These are phyloP conservation scores for Tenthredo mesomela DNA, from an alignment of 2,888 invertebrate species.

Conservation along the genomic window DNA sequence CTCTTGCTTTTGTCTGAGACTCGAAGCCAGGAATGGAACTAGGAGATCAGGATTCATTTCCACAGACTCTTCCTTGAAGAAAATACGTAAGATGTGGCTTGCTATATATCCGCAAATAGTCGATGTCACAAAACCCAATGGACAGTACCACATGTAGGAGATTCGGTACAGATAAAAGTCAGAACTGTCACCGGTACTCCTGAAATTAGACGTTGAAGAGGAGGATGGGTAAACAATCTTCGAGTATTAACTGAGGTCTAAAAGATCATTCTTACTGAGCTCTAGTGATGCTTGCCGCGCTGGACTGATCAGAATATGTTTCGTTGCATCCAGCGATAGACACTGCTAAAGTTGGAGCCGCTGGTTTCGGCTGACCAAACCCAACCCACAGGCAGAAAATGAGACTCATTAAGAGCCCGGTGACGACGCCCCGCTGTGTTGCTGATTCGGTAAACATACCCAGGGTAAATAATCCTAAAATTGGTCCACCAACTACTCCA, in stretches of 20 bases:
- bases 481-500: conserved; percentile 92
- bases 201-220: conserved; percentile 11
- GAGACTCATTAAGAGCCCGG: conserved; percentile 85
- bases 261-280: conserved; percentile 26
- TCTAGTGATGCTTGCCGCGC: not conserved
- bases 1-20: conserved; percentile 58
- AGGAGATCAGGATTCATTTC: conserved; percentile 66
- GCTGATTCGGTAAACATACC: conserved; percentile 90
- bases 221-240: not conserved
- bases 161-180: conserved; percentile 72
- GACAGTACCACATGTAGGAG: conserved; percentile 74
- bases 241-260: not conserved
- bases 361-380: conserved; percentile 88
- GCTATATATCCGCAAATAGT: conserved; percentile 63
- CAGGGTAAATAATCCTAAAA: conserved; percentile 90
- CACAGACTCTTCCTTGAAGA: conserved; percentile 44
- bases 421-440: conserved; percentile 87
- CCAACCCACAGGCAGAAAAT: conserved; percentile 90
- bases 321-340: conserved; percentile 80
- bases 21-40: conserved; percentile 64
- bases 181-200: conserved; percentile 55
- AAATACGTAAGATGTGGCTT: conserved; percentile 55
- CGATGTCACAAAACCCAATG: conserved; percentile 67
- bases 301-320: conserved; percentile 42
- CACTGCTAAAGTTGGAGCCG: conserved; percentile 80